phyloP scores from a whole-genome alignment of 2,888 invertebrate species.

The Hedychridium roseum region DNA sequence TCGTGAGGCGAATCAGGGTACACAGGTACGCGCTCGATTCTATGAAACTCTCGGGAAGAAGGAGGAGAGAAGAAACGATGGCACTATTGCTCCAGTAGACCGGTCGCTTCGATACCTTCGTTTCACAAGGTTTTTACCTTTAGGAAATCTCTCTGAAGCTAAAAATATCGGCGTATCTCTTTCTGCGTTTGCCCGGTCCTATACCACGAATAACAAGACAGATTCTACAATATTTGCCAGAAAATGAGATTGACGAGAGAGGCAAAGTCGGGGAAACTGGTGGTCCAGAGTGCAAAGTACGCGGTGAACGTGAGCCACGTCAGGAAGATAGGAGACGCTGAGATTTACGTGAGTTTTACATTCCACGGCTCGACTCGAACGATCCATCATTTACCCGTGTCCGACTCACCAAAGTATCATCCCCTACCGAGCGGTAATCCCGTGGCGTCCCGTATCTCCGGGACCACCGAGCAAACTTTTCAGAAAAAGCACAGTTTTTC shows the following conservation, averaged over 20 bases:
- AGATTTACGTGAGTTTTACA: constrained; percentile 60
- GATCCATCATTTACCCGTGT: constrained; percentile 61
- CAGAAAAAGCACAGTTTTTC: constrained; percentile 39
- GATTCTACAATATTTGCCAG: neutral
- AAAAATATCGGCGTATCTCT: too few relatives aligned
- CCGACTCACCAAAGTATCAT: constrained; percentile 56
- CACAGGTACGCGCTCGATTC: constrained; percentile 20
- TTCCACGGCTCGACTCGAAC: constrained; percentile 44
- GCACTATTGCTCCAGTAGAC: constrained; percentile 2
- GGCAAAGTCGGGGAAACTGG: constrained; percentile 4
- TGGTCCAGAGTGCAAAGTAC: constrained; percentile 30
- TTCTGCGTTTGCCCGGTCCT: too few relatives aligned
- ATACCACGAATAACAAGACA: too few relatives aligned
- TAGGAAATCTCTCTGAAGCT: too few relatives aligned
- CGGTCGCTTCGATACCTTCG: constrained; percentile 3
- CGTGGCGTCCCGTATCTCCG: constrained; percentile 44
- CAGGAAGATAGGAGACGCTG: constrained; percentile 32
- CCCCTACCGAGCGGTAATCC: constrained; percentile 46
- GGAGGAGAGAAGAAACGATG: constrained; percentile 3
- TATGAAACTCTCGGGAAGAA: constrained; percentile 25
- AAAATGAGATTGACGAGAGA: neutral
- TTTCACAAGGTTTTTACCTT: too few relatives aligned
- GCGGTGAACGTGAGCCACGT: constrained; percentile 10
- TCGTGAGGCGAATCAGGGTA: constrained; percentile 11
- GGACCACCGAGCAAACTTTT: constrained; percentile 39